Evolutionary conservation across 2,113 vertebrate genomes (phyloP).

Genomic region (Conger conger): DNA sequence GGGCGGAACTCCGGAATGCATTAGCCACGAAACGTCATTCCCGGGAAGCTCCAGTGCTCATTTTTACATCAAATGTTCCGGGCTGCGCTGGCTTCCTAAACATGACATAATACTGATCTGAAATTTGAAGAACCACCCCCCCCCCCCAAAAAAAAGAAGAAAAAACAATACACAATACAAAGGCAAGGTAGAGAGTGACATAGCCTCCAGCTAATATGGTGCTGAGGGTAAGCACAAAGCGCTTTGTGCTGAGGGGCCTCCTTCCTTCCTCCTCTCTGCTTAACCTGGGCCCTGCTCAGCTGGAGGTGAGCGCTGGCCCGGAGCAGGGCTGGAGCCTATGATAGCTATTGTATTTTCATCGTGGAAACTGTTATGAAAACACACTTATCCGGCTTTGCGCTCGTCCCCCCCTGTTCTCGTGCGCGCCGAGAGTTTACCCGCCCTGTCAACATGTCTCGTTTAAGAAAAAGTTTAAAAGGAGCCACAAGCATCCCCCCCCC

Average conservation of each 20-base stretch:
- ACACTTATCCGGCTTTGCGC: slow-evolving; percentile 23
- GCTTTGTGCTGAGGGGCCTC: background rate
- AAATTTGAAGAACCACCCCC: background rate
- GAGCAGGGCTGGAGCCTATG: background rate
- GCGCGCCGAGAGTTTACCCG: slow-evolving; percentile 18
- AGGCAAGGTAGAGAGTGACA: background rate
- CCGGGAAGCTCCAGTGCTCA: background rate
- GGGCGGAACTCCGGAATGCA: no score
- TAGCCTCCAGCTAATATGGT: background rate
- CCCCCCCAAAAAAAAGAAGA: background rate
- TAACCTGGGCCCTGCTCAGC: background rate
- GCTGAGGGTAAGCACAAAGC: slow-evolving; percentile 4
- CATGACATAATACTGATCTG: background rate
- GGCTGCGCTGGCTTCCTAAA: background rate
- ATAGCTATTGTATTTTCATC: slow-evolving; percentile 30
- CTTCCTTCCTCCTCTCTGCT: slow-evolving; percentile 21
- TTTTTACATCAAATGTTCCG: background rate
- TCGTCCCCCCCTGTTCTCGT: background rate
- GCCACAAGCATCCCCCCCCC: background rate
- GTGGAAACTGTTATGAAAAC: slow-evolving; percentile 51
- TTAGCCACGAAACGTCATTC: no score
- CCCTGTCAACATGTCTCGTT: slow-evolving; percentile 32
- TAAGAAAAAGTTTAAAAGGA: slow-evolving; percentile 27
- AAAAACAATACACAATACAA: background rate
- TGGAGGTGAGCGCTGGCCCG: background rate